phyloP scores from a whole-genome alignment of 2,797 vertebrate genomes.

The Cercopithecus diana region DNA sequence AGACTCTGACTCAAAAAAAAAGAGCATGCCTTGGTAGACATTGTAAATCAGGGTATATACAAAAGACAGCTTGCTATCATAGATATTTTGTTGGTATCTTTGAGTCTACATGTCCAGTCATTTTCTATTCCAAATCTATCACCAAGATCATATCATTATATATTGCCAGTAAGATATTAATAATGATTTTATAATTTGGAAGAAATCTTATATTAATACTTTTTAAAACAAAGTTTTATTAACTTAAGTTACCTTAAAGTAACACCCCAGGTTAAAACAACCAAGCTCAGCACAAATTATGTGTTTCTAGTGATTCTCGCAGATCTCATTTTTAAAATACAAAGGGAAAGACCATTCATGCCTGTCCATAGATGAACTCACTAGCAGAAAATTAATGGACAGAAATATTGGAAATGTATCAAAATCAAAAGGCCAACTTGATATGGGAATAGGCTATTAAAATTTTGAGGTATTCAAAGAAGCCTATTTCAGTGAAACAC shows the following conservation, averaged over 20 bases:
- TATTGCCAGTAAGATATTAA: neutral
- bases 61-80: neutral
- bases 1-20: too few species aligned
- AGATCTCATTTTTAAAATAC: neutral
- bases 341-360: neutral
- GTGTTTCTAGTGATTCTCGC: neutral
- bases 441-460: neutral
- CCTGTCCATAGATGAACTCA: neutral
- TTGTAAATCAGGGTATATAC: neutral
- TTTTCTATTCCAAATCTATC: neutral
- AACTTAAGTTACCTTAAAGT: neutral
- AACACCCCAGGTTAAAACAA: neutral
- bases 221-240: neutral
- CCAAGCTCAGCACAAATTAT: neutral
- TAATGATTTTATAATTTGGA: neutral
- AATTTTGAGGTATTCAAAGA: neutral
- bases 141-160: neutral
- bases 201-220: neutral
- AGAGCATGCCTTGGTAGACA: neutral
- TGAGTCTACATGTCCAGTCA: neutral
- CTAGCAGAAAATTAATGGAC: slow-evolving; percentile 32
- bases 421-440: neutral
- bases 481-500: neutral
- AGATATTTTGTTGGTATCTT: neutral
- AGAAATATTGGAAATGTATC: neutral